Evolutionary conservation across 2,797 vertebrate species (phyloP).

Genomic region (Diplodus sargus): DNA sequence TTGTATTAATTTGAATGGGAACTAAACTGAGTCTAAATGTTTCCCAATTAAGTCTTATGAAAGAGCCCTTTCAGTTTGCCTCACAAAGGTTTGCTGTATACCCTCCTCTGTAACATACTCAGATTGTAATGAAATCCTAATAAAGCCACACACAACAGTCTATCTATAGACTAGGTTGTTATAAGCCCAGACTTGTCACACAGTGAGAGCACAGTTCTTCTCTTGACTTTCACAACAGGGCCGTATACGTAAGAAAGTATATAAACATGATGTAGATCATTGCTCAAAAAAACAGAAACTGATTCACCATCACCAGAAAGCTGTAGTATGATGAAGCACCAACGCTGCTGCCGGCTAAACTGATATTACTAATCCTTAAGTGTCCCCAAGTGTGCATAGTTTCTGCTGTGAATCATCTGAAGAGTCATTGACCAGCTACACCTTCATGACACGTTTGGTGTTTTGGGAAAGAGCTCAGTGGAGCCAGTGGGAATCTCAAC

Average conservation of each 20-base stretch:
- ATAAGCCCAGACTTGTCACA: constrained; percentile 32
- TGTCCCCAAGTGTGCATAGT: constrained; percentile 1
- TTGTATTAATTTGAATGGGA: constrained; percentile 75
- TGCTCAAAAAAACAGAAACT: constrained; percentile 5
- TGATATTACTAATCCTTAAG: constrained; percentile 2
- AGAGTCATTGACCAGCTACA: constrained; percentile 21
- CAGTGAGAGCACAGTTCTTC: constrained; percentile 19
- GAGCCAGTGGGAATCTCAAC: constrained; percentile 31
- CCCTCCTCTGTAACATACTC: constrained; percentile 49
- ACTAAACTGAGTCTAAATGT: constrained; percentile 72
- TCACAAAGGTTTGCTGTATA: constrained; percentile 77
- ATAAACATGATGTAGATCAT: constrained; percentile 21
- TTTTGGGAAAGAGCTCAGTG: constrained; percentile 29
- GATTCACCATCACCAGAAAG: constrained; percentile 2
- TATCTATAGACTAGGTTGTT: constrained; percentile 45
- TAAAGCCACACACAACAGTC: constrained; percentile 55
- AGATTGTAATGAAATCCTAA: constrained; percentile 71
- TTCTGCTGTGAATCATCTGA: constrained; percentile 12
- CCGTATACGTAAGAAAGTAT: constrained; percentile 18
- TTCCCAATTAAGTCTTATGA: constrained; percentile 74
- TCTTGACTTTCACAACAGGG: constrained; percentile 10
- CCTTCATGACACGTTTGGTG: constrained; percentile 30
- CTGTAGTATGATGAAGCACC: neutral
- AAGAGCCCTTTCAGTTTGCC: constrained; percentile 78
- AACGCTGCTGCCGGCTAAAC: constrained; percentile 12